Evolutionary conservation across 2,113 vertebrate genomes (phyloP).

Genomic region (Gopherus flavomarginatus): DNA sequence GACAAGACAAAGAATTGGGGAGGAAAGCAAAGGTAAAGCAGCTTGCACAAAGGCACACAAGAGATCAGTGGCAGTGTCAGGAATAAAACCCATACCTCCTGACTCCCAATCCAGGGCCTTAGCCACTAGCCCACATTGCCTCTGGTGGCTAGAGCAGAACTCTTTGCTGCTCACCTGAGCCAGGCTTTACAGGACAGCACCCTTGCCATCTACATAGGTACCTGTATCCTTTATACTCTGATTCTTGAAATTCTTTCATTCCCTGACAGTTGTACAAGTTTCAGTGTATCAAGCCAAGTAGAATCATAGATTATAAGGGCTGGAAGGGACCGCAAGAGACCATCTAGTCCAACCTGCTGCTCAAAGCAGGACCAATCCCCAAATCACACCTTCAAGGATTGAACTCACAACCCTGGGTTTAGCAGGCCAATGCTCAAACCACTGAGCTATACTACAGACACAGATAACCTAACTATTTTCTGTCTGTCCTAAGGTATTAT

Average conservation of each 20-base stretch:
- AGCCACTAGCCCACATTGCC: not conserved
- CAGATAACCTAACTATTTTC: not conserved
- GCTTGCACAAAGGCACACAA: not conserved
- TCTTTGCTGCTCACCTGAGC: not conserved
- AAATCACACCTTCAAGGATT: no score
- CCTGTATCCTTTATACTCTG: not conserved
- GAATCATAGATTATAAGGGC: no score
- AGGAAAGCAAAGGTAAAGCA: not conserved
- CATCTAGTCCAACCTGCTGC: no score
- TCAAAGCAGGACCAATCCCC: no score
- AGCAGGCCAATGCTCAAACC: no score
- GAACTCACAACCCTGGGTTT: no score
- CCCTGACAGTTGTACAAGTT: not conserved
- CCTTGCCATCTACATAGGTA: not conserved
- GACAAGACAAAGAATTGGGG: not conserved
- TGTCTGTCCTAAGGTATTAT: not conserved
- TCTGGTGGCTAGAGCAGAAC: not conserved
- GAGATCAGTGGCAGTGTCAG: not conserved
- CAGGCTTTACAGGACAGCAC: not conserved
- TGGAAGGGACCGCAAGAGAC: no score
- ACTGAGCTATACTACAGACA: not conserved
- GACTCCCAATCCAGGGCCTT: not conserved
- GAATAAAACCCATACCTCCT: not conserved
- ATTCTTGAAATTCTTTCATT: not conserved
- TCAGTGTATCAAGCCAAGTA: not conserved